Base-by-base conservation (phyloP, 2,888 invertebrate genomes). In the Loripinus fragilis region DNA sequence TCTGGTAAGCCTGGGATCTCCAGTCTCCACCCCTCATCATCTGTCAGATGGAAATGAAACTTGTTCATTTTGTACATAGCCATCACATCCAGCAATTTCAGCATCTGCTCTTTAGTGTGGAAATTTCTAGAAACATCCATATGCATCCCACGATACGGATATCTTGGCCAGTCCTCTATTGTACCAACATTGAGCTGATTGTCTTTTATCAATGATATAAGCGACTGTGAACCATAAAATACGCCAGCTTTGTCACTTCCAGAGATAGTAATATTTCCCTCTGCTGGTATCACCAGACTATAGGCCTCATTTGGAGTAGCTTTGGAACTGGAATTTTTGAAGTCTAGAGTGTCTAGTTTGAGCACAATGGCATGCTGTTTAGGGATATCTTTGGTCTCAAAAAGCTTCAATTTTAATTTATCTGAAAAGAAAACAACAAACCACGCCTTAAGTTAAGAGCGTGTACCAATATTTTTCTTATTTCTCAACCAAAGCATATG, bases 11-110 rank as follows among this genome's bases (percentile, higher is more conserved):
- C 91, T 23, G 90, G 91, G 23, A 92, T 92, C 74, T 92, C 90
- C 8, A 92, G 79, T 68, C 92, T 79, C 92, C 92, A 92, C 15
- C 90, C 92, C 74, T 92, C 91, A 77, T 92, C 92, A 80, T 92
- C 92, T 0, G 90, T 86, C 70, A 92, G 80, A 74, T 92, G 92
- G 48, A 92, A 88, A 75, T 92, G 92, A 35, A 92, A 87, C 66
- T 87, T 87, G 79, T 92, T 92, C 86, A 92, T 80, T 76, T 92
- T 92, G 81, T 92, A 92, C 86, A 86, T 87, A 0, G 90, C 89
- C 92, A 92, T 92, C n/a, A 87, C 85, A n/a, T 92, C 90, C 38
- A 92, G 72, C 68, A 91, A 76, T 71, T 87, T 87, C 50, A 88
- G 42, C 23, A 89, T 78, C 48, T 85, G 81, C n/a, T 84, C 82